These are phyloP conservation scores for Chauna torquata DNA, from an alignment of 2,113 vertebrate genomes.

Conservation along the genomic window DNA sequence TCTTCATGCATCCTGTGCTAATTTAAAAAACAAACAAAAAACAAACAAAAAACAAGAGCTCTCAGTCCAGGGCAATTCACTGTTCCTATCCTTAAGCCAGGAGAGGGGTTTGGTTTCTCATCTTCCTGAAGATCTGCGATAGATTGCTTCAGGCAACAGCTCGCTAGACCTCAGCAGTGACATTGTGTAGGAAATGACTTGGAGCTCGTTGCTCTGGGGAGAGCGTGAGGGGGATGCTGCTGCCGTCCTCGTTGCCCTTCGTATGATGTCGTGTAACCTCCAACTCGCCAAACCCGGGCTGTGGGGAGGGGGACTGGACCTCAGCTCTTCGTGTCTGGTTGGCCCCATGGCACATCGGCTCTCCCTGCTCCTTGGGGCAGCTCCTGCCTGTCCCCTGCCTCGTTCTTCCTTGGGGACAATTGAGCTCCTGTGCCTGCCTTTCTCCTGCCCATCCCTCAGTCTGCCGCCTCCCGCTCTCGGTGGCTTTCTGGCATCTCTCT, in stretches of 20 bases:
- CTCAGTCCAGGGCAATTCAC: background rate
- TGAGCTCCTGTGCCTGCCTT: background rate
- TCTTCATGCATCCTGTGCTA: background rate
- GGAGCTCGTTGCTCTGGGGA: background rate
- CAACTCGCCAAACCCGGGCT: background rate
- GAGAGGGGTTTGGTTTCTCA: background rate
- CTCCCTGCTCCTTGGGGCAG: background rate
- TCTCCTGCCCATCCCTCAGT: background rate
- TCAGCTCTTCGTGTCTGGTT: background rate
- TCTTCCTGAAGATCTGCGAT: too few relatives aligned
- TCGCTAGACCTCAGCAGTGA: background rate
- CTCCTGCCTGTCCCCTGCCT: background rate
- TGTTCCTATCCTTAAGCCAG: background rate
- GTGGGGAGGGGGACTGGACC: background rate
- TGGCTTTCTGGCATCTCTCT: background rate
- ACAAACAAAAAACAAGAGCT: background rate
- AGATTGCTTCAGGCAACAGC: background rate
- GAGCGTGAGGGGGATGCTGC: rapidly evolving
- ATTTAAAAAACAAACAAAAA: background rate
- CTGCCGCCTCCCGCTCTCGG: background rate
- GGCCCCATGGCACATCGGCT: background rate
- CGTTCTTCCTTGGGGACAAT: background rate
- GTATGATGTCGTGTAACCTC: too few relatives aligned
- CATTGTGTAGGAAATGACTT: background rate
- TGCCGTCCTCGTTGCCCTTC: background rate